Base-by-base conservation (phyloP, 2,888 invertebrate species). In the Nomada goodeniana region DNA sequence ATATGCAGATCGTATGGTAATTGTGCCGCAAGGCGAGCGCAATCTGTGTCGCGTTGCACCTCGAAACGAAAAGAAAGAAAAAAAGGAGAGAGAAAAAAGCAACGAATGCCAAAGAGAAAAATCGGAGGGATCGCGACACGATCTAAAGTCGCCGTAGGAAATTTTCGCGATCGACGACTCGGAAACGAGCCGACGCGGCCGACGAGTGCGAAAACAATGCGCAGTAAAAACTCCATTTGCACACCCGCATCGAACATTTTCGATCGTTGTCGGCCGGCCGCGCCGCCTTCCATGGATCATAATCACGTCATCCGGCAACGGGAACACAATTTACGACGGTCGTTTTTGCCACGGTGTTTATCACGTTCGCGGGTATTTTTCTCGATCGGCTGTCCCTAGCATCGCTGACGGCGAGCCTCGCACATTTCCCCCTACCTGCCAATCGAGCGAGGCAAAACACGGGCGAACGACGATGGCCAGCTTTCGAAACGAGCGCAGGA, bases 1-100 rank as follows among this genome's bases (percentile, higher is more conserved):
- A 90, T 92, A 93, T 92, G 92, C 92, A 92, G 91, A 92, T 92
- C 89, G 90, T 92, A 92, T 92, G 92, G 89, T 92, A 92, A 93
- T 92, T 88, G 83, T 71, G 82, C 75, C 87, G 86, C 89, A 85
- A 91, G 91, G 89, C 89, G 88, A 89, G 89, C 90, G 89, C 89
- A 89, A 89, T 88, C 90, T 89, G 90, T 89, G 89, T 91, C 88
- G 89, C 86, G 80, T 85, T 83, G 85, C 72, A 53, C 63, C 57
- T 74, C 63, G 80, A 44, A 57, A 20, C 53, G 50, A 63, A 53
- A n/a, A 23, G 20, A 47, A 44, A 61, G 26, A 70, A 70, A 61
- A 23, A 2, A 5, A 11, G 26, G 55, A 53, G 55, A 47, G 55
- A 52, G 57, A 36, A 52, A 61, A 26, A 26, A 23, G 23, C 2